A percentile compares a stretch with the other conserved stretches of the same genome.
Conservation (phyloP, 2,797 vertebrate species). For the Hapalemur alaotrensis region DNA sequence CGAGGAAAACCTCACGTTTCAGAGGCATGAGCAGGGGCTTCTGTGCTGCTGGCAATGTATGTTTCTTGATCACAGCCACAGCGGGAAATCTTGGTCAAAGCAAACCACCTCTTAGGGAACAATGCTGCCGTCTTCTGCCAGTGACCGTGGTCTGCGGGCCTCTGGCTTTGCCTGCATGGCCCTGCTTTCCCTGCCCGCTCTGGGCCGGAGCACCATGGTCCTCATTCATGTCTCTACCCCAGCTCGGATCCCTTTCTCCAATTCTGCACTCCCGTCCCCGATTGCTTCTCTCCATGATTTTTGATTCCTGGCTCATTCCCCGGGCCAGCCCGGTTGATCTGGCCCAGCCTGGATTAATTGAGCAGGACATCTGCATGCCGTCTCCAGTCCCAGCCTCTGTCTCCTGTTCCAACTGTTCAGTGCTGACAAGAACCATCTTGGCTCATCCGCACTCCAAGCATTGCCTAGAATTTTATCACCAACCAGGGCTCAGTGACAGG, state of each 20-base stretch:
- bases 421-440: background rate
- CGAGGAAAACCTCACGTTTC: background rate
- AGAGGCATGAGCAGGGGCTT: background rate
- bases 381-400: background rate
- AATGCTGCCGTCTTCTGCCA: background rate
- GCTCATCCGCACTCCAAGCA: constrained; percentile 41
- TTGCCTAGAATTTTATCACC: constrained; percentile 30
- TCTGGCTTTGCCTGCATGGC: background rate
- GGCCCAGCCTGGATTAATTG: background rate
- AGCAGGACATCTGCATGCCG: background rate
- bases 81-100: background rate
- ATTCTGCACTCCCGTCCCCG: fast-evolving
- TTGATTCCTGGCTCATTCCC: background rate
- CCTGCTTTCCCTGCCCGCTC: background rate
- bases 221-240: fast-evolving
- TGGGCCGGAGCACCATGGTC: background rate
- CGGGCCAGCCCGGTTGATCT: background rate
- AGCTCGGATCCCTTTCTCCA: background rate
- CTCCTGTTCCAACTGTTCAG: background rate
- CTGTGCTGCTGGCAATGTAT: background rate
- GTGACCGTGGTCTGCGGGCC: too few species aligned
- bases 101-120: background rate
- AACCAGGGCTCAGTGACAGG: constrained; percentile 29
- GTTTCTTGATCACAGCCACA: background rate
- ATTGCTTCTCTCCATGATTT: background rate